Conservation (phyloP, 2,113 vertebrate species). For the Taurulus bubalis region DNA sequence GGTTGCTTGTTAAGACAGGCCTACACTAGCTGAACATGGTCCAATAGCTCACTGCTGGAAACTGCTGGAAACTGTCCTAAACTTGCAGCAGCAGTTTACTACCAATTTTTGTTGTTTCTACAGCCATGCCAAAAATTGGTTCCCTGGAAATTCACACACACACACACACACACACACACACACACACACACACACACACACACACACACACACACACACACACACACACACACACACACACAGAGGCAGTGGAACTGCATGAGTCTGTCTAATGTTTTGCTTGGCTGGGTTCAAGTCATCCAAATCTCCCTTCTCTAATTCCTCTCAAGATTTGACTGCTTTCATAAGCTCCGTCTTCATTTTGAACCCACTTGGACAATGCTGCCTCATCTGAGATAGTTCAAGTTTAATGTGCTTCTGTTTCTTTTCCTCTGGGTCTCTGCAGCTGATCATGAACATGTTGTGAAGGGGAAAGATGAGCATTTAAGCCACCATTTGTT, state of each 20-base stretch:
- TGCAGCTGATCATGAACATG: constrained; percentile 44
- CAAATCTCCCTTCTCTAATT: constrained; percentile 44
- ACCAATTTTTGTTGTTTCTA: constrained; percentile 48
- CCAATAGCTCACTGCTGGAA: constrained; percentile 2
- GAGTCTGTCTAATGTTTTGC: constrained; percentile 44
- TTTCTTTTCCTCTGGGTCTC: constrained; percentile 20
- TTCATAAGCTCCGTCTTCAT: constrained; percentile 30
- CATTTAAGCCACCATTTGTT: constrained; percentile 1
- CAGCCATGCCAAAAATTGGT: constrained; percentile 52
- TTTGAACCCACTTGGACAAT: constrained; percentile 37
- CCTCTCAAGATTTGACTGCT: constrained; percentile 49
- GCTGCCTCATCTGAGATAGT: constrained; percentile 22
- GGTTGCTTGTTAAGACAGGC: constrained; percentile 31
- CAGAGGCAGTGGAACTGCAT: constrained; percentile 2
- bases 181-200: constrained; percentile 19
- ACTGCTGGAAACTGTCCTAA: neutral
- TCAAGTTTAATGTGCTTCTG: constrained; percentile 52
- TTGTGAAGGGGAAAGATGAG: constrained; percentile 12
- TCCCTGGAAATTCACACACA: constrained; percentile 39
- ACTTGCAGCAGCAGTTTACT: constrained; percentile 36
- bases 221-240: constrained; percentile 13
- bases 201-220: constrained; percentile 22
- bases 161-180: constrained; percentile 14
- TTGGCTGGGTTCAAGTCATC: constrained; percentile 55
- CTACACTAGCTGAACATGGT: constrained; percentile 20